Percentiles rank a stretch among this genome's conserved stretches.
phyloP scores from a whole-genome alignment of 2,888 invertebrate genomes.

The Bhutanitis thaidina region DNA sequence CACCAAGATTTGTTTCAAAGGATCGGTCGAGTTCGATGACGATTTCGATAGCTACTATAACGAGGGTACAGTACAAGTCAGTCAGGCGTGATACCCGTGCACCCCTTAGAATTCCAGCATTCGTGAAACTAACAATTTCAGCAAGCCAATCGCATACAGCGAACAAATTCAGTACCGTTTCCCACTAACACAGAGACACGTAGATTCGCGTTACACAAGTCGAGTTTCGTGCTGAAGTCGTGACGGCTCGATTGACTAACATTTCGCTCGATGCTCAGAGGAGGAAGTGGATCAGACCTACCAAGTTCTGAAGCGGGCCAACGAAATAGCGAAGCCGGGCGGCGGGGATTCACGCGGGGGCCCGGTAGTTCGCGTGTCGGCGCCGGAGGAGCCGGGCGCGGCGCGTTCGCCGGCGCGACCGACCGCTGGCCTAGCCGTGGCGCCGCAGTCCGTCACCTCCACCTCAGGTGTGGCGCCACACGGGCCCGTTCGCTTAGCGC shows the following conservation, averaged over 20 bases:
- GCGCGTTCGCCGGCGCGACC: slow-evolving; percentile 72
- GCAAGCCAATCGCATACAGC: slow-evolving; percentile 25
- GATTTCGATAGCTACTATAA: slow-evolving; percentile 74
- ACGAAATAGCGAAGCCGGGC: slow-evolving; percentile 87
- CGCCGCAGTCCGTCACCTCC: slow-evolving; percentile 83
- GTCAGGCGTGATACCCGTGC: slow-evolving; percentile 62
- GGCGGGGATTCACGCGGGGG: slow-evolving; percentile 52
- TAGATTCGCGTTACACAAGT: not conserved
- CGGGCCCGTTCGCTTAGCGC: slow-evolving; percentile 47
- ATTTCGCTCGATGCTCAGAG: slow-evolving; percentile 74
- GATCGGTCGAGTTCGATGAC: slow-evolving; percentile 73
- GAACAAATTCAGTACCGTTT: slow-evolving; percentile 15
- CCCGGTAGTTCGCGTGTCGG: slow-evolving; percentile 69
- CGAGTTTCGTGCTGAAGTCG: not conserved
- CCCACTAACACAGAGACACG: slow-evolving; percentile 6
- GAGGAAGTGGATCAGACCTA: slow-evolving; percentile 94
- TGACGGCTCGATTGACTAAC: slow-evolving; percentile 38
- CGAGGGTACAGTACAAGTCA: slow-evolving; percentile 65
- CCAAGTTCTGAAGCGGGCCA: slow-evolving; percentile 96
- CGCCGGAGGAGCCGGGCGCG: slow-evolving; percentile 55
- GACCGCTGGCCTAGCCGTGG: slow-evolving; percentile 80
- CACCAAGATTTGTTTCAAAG: slow-evolving; percentile 74
- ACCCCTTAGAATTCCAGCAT: slow-evolving; percentile 48
- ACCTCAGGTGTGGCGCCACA: slow-evolving; percentile 83
- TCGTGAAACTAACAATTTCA: slow-evolving; percentile 40